Evolutionary conservation across 2,113 vertebrate species (phyloP).

Genomic region (Otocyon megalotis): DNA sequence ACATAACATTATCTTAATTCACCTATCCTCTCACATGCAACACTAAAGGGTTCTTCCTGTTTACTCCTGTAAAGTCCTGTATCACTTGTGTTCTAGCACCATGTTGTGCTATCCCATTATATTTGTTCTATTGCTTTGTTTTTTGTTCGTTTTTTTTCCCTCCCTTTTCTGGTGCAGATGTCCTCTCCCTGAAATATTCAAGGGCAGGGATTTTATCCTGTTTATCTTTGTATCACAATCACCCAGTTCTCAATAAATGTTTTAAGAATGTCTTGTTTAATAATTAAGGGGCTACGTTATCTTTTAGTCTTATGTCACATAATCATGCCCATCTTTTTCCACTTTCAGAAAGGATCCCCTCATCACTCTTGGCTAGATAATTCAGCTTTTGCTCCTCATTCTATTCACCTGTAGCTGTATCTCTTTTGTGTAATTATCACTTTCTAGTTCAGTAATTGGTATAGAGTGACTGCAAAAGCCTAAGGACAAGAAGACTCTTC

Average conservation of each 20-base stretch:
- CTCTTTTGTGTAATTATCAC: not conserved
- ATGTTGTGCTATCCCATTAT: not conserved
- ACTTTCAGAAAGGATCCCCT: constrained; percentile 31
- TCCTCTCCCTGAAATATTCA: constrained; percentile 38
- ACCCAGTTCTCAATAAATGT: constrained; percentile 47
- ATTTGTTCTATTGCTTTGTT: not conserved
- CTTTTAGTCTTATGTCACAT: constrained; percentile 6
- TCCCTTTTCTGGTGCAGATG: not conserved
- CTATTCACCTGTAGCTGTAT: not conserved
- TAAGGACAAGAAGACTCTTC: not conserved
- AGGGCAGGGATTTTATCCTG: constrained; percentile 21
- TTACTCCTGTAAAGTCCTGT: not conserved
- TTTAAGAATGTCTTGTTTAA: constrained; percentile 54
- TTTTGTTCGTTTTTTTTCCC: not conserved
- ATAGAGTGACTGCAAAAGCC: not conserved
- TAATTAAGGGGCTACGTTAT: constrained; percentile 34
- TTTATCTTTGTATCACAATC: not conserved
- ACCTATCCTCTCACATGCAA: not conserved
- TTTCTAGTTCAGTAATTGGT: constrained; percentile 20
- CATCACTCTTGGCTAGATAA: not conserved
- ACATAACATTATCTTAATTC: not conserved
- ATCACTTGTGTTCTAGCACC: not conserved
- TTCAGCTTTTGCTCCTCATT: not conserved
- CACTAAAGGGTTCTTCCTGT: not conserved
- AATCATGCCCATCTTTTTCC: constrained; percentile 48